Evolutionary conservation across 2,888 invertebrate species (phyloP), one percentile per base, ranked within the genome.

Genomic region (Protophormia terraenovae): DNA sequence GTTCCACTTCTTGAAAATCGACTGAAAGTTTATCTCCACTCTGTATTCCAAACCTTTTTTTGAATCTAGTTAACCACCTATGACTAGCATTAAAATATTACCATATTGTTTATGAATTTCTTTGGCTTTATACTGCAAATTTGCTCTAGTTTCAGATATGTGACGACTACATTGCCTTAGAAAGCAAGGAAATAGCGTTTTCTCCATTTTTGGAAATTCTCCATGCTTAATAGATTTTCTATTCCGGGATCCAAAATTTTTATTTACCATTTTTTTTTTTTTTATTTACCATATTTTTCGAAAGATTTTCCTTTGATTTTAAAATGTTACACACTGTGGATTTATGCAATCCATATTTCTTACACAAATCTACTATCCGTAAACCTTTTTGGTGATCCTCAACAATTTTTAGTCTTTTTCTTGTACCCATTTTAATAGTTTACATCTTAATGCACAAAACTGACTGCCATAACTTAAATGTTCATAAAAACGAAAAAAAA

Each of bases 121-220:
- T 55, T 55, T 55, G 27, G 27, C 27, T 27, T 55, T 55, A 14
- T 55, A 14, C 27, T 55, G 55, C n/a, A 55, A 27, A 55, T 24
- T 27, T 12, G 55, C 22, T 4, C 27, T 14, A 55, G 55, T 19
- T 7, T 19, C 47, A 8, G 4, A 22, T 19, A 50, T 50, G 22
- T 19, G 19, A 10, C 47, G 6, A 8, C 22, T 50, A 6, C 47
- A 10, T 4, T 50, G 47, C 47, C 6, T 50, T 50, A 8, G 22
- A 22, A 50, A 50, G 8, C 19, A 50, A 7, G 19, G 8, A 50
- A 50, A 50, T 19, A 50, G 19, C 47, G 8, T 27, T 55, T 10
- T 55, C 27, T 55, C 27, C 55, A 55, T 55, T 55, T 27, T 55
- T 55, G 55, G 27, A 55, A 55, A 55, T 27, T 55, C 55, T 27